phyloP scores from a whole-genome alignment of 2,113 vertebrate genomes.

The Dicerorhinus sumatrensis region DNA sequence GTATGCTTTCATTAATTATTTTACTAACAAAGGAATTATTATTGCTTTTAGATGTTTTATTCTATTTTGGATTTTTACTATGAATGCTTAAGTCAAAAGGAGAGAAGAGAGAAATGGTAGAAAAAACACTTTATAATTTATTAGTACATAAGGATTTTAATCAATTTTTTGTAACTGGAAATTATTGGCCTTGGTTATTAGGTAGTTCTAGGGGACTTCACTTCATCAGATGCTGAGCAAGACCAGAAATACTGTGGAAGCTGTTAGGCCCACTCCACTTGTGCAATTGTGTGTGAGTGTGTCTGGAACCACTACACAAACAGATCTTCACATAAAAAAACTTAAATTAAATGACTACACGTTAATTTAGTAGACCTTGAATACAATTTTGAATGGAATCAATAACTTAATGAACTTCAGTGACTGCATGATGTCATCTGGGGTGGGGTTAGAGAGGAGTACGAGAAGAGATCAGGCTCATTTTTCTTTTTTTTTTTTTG shows the following conservation, averaged over 20 bases:
- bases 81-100: neutral
- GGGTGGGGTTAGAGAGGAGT: neutral
- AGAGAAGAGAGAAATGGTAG: neutral
- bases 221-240: neutral
- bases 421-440: neutral
- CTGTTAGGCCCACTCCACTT: neutral
- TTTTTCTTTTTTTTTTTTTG: neutral
- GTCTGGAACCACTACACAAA: neutral
- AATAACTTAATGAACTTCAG: neutral
- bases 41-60: constrained; percentile 26
- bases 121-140: neutral
- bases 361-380: neutral
- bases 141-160: neutral
- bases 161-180: neutral
- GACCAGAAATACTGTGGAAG: neutral
- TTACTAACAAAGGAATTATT: neutral
- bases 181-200: neutral
- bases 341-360: too few species aligned
- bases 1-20: neutral
- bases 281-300: too few species aligned
- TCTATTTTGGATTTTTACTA: constrained; percentile 20
- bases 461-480: neutral
- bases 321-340: neutral
- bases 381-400: neutral
- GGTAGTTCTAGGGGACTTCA: neutral